Conservation (phyloP, 2,797 vertebrate genomes). For the Microctenopoma stevenorrisi region DNA sequence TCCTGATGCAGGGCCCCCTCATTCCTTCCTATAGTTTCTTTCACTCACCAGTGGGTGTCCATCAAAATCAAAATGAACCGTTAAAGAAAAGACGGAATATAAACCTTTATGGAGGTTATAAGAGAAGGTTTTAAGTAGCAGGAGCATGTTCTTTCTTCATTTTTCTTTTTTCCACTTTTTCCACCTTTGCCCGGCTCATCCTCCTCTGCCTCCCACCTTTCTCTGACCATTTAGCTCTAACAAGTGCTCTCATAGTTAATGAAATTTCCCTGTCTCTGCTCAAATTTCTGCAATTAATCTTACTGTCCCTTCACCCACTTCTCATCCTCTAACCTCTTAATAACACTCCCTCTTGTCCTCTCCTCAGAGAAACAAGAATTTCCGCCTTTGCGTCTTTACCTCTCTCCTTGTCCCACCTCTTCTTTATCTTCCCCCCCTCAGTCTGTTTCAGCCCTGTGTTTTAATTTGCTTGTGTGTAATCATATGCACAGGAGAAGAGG, state of each 20-base stretch:
- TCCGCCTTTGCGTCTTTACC: constrained; percentile 12
- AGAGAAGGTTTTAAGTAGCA: constrained; percentile 15
- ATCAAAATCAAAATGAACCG: constrained; percentile 16
- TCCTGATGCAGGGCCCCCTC: constrained; percentile 50
- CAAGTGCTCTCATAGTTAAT: constrained; percentile 81
- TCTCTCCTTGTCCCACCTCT: constrained; percentile 19
- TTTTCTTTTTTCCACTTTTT: constrained; percentile 33
- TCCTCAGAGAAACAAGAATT: constrained; percentile 51
- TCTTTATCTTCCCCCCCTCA: constrained; percentile 14
- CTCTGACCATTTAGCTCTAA: constrained; percentile 79
- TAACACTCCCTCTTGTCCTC: constrained; percentile 51
- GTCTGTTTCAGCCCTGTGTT: constrained; percentile 34
- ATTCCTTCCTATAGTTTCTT: constrained; percentile 40
- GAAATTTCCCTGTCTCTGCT: constrained; percentile 79
- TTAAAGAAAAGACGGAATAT: constrained; percentile 1
- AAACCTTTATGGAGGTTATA: neutral
- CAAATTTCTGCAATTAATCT: constrained; percentile 81
- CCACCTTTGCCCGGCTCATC: constrained; percentile 17
- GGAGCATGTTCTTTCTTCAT: constrained; percentile 18
- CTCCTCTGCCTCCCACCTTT: constrained; percentile 49
- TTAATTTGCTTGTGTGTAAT: constrained; percentile 80
- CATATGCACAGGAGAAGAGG: constrained; percentile 75
- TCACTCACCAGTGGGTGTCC: constrained; percentile 23
- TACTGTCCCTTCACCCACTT: constrained; percentile 68
- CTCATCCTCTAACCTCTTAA: constrained; percentile 73